Conservation (phyloP, 2,797 vertebrate genomes). For the Chelon auratus region DNA sequence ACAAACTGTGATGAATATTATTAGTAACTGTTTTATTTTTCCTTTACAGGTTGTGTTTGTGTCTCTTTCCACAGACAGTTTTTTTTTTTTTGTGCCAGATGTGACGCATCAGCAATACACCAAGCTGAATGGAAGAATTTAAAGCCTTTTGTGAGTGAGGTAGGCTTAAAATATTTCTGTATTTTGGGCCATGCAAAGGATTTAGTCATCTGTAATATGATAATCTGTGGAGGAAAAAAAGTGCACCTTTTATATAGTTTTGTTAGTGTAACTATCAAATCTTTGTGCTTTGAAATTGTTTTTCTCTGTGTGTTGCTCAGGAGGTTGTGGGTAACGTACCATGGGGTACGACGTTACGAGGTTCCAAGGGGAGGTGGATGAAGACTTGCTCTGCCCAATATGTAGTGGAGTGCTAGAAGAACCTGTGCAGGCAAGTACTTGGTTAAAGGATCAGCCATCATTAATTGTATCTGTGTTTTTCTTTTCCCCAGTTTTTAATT, state of each 20-base stretch:
- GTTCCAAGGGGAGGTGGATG: conserved; percentile 98
- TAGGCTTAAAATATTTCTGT: conserved; percentile 31
- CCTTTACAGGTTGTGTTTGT: conserved; percentile 40
- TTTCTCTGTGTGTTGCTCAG: conserved; percentile 49
- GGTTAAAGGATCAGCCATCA: neutral
- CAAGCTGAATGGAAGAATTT: conserved; percentile 76
- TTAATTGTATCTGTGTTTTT: neutral
- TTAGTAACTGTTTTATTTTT: neutral
- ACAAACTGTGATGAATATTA: neutral
- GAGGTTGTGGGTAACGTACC: conserved; percentile 89
- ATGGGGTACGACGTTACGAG: conserved; percentile 99
- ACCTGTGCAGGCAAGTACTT: conserved; percentile 91
- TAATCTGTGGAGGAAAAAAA: neutral
- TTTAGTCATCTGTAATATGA: neutral
- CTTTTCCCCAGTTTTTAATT: neutral
- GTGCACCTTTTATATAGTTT: neutral
- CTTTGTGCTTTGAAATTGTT: neutral
- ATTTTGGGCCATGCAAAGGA: neutral
- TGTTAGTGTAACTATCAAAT: neutral
- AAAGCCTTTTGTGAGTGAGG: conserved; percentile 78
- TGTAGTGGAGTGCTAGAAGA: conserved; percentile 99
- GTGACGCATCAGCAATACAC: conserved; percentile 59
- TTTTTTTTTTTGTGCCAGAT: conserved; percentile 39
- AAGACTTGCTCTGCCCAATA: conserved; percentile 98
- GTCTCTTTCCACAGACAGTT: conserved; percentile 28